Percentiles rank a stretch among this genome's conserved stretches.
Evolutionary conservation across 1,140 invertebrate genomes (phyloP).

Genomic region (Drosophila pachea): DNA sequence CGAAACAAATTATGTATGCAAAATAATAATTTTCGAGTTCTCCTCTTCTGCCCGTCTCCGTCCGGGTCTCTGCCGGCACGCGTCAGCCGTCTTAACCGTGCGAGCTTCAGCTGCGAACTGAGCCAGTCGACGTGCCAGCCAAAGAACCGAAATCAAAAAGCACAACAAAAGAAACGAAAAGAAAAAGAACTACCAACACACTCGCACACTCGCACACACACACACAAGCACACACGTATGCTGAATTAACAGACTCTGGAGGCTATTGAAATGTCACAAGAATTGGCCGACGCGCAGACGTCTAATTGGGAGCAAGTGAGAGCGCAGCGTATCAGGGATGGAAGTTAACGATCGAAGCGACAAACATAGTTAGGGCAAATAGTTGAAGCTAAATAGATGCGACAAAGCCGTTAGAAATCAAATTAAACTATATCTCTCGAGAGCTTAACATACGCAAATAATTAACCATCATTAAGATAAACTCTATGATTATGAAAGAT

Average conservation of each 20-base stretch:
- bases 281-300: conserved; percentile 35
- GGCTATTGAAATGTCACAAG: conserved; percentile 71
- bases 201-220: too few relatives aligned
- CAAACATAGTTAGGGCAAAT: conserved; percentile 13
- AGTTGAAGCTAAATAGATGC: background rate
- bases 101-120: conserved; percentile 65
- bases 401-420: too few relatives aligned
- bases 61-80: conserved; percentile 38
- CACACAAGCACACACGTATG: background rate
- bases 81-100: conserved; percentile 56
- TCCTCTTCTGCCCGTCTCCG: background rate
- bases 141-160: conserved; percentile 41
- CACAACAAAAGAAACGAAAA: conserved; percentile 48
- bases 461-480: too few relatives aligned
- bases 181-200: background rate
- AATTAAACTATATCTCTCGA: too few relatives aligned
- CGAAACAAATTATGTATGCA: conserved; percentile 17
- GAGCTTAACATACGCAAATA: too few relatives aligned
- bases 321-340: conserved; percentile 69
- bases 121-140: conserved; percentile 20
- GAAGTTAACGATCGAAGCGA: conserved; percentile 5
- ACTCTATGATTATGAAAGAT: too few relatives aligned
- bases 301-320: conserved; percentile 73
- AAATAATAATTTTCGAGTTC: conserved; percentile 5
- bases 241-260: conserved; percentile 56